A percentile compares a stretch with the other conserved stretches of the same genome.
Conservation (phyloP, 2,797 vertebrate species). For the Florisuga fusca region DNA sequence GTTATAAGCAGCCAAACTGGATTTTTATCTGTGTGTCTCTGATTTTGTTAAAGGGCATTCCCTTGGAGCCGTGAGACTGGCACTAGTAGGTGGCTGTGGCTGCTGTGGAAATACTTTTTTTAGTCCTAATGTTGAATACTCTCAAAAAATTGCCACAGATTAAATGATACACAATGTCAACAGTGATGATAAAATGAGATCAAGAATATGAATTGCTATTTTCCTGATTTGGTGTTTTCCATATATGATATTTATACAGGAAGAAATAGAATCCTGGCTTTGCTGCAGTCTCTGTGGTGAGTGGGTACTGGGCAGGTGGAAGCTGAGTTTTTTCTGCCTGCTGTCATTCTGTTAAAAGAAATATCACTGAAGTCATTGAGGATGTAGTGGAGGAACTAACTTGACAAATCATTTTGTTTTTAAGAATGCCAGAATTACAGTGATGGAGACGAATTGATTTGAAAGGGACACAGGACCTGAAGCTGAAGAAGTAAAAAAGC, state of each 20-base stretch:
- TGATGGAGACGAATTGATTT: background rate
- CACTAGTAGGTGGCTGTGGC: background rate
- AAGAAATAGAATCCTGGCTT: background rate
- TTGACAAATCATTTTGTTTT: conserved; percentile 19
- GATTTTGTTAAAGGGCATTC: background rate
- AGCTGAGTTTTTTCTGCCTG: background rate
- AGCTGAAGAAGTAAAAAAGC: background rate
- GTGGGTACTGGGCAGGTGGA: background rate
- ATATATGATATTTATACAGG: background rate
- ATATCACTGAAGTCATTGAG: background rate
- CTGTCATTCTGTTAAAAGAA: background rate
- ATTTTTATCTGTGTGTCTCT: background rate
- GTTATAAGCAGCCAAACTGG: background rate
- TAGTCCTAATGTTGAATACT: background rate
- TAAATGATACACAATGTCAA: background rate
- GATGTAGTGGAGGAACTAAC: background rate
- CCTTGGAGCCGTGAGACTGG: background rate
- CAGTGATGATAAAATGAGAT: background rate
- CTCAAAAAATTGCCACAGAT: background rate
- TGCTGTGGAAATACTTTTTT: background rate
- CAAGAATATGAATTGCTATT: background rate
- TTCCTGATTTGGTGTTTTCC: background rate
- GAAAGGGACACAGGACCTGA: background rate
- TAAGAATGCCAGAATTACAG: background rate
- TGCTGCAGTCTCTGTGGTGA: background rate